Percentiles rank a stretch among this genome's conserved stretches.
These are phyloP conservation scores for Malaclemys terrapin DNA, from an alignment of 2,113 vertebrate species.

Conservation along the genomic window DNA sequence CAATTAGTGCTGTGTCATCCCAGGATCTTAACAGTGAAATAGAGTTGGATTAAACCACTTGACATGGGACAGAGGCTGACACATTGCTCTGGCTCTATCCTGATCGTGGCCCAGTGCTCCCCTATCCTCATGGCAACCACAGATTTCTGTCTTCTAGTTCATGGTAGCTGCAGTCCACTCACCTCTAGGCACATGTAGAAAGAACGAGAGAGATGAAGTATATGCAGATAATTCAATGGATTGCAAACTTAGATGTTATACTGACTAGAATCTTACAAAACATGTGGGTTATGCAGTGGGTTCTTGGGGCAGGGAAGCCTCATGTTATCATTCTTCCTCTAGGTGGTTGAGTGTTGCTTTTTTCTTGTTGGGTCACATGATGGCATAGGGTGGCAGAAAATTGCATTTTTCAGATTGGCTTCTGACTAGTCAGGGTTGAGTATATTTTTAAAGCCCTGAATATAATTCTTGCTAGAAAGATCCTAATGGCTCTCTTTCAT, in stretches of 20 bases:
- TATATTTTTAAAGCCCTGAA: not conserved
- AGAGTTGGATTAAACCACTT: not conserved
- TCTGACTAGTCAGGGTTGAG: not conserved
- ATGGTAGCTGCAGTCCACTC: too few species aligned
- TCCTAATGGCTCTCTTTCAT: not conserved
- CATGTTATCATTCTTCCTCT: not conserved
- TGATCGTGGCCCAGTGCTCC: not conserved
- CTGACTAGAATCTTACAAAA: not conserved
- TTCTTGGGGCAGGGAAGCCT: not conserved
- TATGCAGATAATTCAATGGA: not conserved
- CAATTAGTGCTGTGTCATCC: not conserved
- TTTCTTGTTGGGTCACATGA: not conserved
- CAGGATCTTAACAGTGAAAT: not conserved
- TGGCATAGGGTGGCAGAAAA: not conserved
- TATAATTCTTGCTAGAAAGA: not conserved
- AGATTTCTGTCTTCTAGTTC: too few species aligned
- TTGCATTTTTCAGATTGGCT: not conserved
- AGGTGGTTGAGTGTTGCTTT: not conserved
- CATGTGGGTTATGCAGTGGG: not conserved
- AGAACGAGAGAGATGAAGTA: not conserved
- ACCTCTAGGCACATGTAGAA: too few species aligned
- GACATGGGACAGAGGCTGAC: not conserved
- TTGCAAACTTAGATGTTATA: not conserved
- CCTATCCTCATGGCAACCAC: too few species aligned
- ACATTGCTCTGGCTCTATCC: not conserved